These are phyloP conservation scores for Proteles cristata DNA, from an alignment of 2,113 vertebrate species.

Conservation along the genomic window DNA sequence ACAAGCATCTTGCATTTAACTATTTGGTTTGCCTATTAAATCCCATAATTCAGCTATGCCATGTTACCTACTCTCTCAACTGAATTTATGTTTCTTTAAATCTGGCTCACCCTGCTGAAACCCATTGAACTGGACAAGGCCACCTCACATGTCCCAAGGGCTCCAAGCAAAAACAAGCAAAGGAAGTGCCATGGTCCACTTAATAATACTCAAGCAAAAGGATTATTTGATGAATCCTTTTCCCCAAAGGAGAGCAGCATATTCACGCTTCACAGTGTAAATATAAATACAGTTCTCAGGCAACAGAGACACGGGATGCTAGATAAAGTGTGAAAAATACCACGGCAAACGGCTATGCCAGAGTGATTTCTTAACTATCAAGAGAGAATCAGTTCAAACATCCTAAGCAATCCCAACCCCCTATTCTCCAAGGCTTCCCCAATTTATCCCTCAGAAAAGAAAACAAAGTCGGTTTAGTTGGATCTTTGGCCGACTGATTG, in stretches of 20 bases:
- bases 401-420: slow-evolving; percentile 40
- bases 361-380: slow-evolving; percentile 72
- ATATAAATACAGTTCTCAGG: slow-evolving; percentile 79
- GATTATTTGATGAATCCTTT: slow-evolving; percentile 84
- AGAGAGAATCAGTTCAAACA: slow-evolving; percentile 61
- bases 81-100: slow-evolving; percentile 86
- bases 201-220: slow-evolving; percentile 86
- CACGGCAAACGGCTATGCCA: slow-evolving; percentile 51
- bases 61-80: slow-evolving; percentile 74
- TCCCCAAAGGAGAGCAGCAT: slow-evolving; percentile 77
- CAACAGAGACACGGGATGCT: slow-evolving; percentile 74
- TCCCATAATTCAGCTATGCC: slow-evolving; percentile 84
- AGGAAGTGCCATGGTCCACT: slow-evolving; percentile 82
- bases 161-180: slow-evolving; percentile 83
- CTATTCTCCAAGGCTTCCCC: not conserved
- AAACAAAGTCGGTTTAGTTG: slow-evolving; percentile 34
- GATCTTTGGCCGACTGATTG: not conserved
- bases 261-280: slow-evolving; percentile 75
- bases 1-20: slow-evolving; percentile 87
- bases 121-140: slow-evolving; percentile 83
- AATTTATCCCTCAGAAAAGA: slow-evolving; percentile 31
- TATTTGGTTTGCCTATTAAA: slow-evolving; percentile 88
- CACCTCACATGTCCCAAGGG: slow-evolving; percentile 78
- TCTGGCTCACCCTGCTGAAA: slow-evolving; percentile 79
- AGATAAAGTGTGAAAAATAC: slow-evolving; percentile 80